phyloP scores from a whole-genome alignment of 2,113 vertebrate genomes.

The Thunnus maccoyii region DNA sequence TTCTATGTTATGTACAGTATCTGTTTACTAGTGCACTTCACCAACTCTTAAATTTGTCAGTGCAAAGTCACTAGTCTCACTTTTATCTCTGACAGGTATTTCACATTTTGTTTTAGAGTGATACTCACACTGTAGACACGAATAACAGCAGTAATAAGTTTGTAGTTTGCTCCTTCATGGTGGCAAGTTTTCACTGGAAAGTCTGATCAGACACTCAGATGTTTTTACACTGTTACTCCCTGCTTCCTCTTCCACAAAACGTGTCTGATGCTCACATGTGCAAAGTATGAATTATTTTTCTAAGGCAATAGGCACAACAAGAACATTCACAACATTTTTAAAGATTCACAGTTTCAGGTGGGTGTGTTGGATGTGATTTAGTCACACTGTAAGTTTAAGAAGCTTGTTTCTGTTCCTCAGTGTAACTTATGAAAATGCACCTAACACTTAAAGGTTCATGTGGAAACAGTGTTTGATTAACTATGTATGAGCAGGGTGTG shows the following conservation, averaged over 20 bases:
- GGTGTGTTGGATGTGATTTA: not conserved
- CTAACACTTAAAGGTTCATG: not conserved
- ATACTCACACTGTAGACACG: not conserved
- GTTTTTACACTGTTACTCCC: not conserved
- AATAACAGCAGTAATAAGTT: not conserved
- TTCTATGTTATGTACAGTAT: not conserved
- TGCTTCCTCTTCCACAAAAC: not conserved
- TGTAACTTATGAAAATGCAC: not conserved
- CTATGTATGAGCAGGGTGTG: not conserved
- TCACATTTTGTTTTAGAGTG: not conserved
- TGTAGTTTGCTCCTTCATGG: constrained; percentile 2
- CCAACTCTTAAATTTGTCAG: not conserved
- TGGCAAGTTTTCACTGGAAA: not conserved
- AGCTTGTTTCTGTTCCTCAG: not conserved
- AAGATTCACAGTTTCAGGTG: not conserved
- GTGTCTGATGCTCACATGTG: not conserved
- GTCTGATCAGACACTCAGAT: not conserved
- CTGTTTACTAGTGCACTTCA: constrained; percentile 3
- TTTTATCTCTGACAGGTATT: constrained; percentile 17
- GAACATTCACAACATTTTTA: too few species aligned
- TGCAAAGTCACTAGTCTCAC: not conserved
- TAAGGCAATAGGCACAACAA: too few species aligned
- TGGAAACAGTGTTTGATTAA: not conserved
- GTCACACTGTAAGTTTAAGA: not conserved
- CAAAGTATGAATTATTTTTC: not conserved